phyloP scores from a whole-genome alignment of 1,140 invertebrate species.

The Cyclina sinensis region DNA sequence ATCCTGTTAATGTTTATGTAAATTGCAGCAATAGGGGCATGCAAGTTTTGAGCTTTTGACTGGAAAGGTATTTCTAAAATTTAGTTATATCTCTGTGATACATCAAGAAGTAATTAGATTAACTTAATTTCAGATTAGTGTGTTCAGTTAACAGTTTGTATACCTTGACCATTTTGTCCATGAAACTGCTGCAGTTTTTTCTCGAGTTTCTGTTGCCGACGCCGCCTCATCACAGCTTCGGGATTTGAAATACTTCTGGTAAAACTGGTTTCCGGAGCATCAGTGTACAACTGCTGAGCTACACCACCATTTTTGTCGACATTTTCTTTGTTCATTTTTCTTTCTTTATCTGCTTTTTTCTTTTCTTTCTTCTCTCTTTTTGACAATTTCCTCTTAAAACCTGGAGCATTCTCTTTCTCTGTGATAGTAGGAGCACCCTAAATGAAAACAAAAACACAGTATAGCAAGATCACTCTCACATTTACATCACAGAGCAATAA shows the following conservation, averaged over 20 bases:
- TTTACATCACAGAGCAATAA: too few species aligned
- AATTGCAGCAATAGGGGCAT: too few species aligned
- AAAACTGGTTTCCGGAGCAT: slow-evolving; percentile 97
- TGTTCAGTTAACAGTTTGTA: too few species aligned
- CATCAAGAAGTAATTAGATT: too few species aligned
- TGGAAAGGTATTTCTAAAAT: too few species aligned
- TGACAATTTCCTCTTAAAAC: slow-evolving; percentile 96
- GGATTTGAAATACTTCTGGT: slow-evolving; percentile 99
- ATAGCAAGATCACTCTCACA: too few species aligned
- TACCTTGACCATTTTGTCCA: slow-evolving; percentile 91
- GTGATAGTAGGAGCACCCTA: slow-evolving; percentile 69
- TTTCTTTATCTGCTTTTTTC: slow-evolving; percentile 98
- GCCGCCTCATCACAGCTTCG: slow-evolving; percentile 98
- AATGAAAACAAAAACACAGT: neutral
- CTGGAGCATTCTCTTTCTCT: slow-evolving; percentile 70
- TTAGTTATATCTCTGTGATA: too few species aligned
- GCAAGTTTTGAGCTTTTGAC: too few species aligned
- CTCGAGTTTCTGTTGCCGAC: slow-evolving; percentile 99
- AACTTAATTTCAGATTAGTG: too few species aligned
- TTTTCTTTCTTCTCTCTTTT: slow-evolving; percentile 99
- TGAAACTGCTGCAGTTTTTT: slow-evolving; percentile 98
- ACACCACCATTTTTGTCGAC: slow-evolving; percentile 74
- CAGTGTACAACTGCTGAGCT: slow-evolving; percentile 87
- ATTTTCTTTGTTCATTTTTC: slow-evolving; percentile 89
- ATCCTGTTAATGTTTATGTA: too few species aligned